phyloP scores from a whole-genome alignment of 2,888 invertebrate genomes.

The Herminia tarsipennalis region DNA sequence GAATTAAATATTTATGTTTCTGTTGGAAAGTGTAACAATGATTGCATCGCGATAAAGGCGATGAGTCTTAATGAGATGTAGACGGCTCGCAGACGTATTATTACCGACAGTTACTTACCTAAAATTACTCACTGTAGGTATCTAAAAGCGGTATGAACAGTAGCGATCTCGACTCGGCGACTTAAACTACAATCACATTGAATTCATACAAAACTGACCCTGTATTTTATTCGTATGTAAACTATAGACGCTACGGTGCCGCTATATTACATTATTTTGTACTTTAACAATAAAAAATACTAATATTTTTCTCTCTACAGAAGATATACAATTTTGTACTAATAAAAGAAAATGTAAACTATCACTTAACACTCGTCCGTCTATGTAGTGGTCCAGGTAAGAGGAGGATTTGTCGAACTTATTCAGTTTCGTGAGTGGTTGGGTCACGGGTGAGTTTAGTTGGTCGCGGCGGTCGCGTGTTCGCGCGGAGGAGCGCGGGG shows the following conservation, averaged over 20 bases:
- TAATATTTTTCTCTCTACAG: slow-evolving; percentile 62
- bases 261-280: slow-evolving; percentile 81
- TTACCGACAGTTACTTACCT: slow-evolving; percentile 69
- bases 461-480: slow-evolving; percentile 52
- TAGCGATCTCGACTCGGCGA: slow-evolving; percentile 71
- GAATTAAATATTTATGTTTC: slow-evolving; percentile 37
- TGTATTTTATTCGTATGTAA: slow-evolving; percentile 82
- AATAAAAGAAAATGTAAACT: slow-evolving; percentile 61
- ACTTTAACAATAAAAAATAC: slow-evolving; percentile 81
- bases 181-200: slow-evolving; percentile 86
- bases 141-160: slow-evolving; percentile 78
- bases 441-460: slow-evolving; percentile 63
- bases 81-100: slow-evolving; percentile 39
- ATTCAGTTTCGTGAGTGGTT: slow-evolving; percentile 79
- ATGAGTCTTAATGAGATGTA: slow-evolving; percentile 42
- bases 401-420: slow-evolving; percentile 85
- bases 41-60: slow-evolving; percentile 31
- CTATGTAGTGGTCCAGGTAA: slow-evolving; percentile 85
- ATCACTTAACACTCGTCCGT: slow-evolving; percentile 70
- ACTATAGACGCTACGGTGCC: slow-evolving; percentile 79
- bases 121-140: slow-evolving; percentile 70
- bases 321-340: slow-evolving; percentile 83
- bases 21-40: slow-evolving; percentile 44
- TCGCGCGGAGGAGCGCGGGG: slow-evolving; percentile 58
- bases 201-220: slow-evolving; percentile 86